Evolutionary conservation across 2,113 vertebrate species (phyloP).

Genomic region (Rhombomys opimus): DNA sequence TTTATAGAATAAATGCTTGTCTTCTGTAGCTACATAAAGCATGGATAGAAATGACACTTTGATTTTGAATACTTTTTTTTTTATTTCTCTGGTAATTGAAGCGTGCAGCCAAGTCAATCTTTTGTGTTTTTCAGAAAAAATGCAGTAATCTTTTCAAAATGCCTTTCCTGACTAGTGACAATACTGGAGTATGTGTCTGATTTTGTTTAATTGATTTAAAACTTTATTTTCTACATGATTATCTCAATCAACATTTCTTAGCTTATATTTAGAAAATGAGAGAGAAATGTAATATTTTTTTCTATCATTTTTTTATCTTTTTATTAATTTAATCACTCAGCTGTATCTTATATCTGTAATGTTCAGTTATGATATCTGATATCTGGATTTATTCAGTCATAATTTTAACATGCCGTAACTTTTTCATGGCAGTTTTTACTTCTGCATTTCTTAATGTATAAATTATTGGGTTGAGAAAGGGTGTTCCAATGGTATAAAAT

Average conservation of each 20-base stretch:
- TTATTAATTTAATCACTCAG: neutral
- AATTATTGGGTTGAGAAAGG: constrained; percentile 56
- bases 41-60: constrained; percentile 31
- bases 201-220: constrained; percentile 76
- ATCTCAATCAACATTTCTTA: constrained; percentile 74
- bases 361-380: neutral
- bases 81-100: constrained; percentile 28
- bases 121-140: constrained; percentile 55
- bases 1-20: neutral
- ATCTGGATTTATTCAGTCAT: neutral
- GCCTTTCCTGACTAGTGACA: constrained; percentile 55
- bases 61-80: constrained; percentile 42
- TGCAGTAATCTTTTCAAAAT: constrained; percentile 71
- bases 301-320: neutral
- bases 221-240: constrained; percentile 69
- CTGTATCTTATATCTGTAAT: neutral
- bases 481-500: constrained; percentile 56
- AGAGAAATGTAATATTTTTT: constrained; percentile 66
- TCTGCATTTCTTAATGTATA: constrained; percentile 53
- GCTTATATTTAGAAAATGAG: constrained; percentile 69
- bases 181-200: constrained; percentile 59
- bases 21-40: neutral
- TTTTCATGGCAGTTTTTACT: constrained; percentile 67
- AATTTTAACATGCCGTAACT: constrained; percentile 16
- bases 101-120: neutral